Evolutionary conservation across 2,888 invertebrate species (phyloP), one percentile per base, ranked within the genome.

Genomic region (Ennomos erosarius): DNA sequence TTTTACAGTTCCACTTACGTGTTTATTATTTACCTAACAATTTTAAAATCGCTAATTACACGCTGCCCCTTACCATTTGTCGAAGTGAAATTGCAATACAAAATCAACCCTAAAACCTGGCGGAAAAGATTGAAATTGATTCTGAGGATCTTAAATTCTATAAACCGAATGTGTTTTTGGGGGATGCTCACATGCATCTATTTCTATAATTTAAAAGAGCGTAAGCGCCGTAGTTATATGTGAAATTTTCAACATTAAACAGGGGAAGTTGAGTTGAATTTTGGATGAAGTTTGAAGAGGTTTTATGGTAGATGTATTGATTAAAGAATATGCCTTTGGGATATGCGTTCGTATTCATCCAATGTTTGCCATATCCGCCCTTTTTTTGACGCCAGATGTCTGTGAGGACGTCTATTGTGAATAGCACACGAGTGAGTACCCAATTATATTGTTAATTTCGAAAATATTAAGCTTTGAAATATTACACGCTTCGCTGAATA

Each of bases 401-500:
- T 84, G 77, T 76, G 80, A 82, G 81, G 72, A 72, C 75, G 64
- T 62, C 73, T 78, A 82, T 88, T 88, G 86, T 88, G 73, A 60
- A 61, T 70, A 70, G 64, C 73, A 71, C 78, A 81, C 84, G 83
- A 81, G 78, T 80, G 87, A 86, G 81, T 90, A 85, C 90, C 90
- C 92, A 91, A 91, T 92, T 92, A 91, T 91, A 90, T 90, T 91
- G 91, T 92, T 91, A 92, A 92, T 92, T 90, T 90, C 81, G 78
- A 88, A 88, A 91, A 90, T 90, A 90, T 88, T 84, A 84, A 82
- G 81, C 85, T 79, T 87, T 87, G 89, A 88, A 90, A 90, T 87
- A 82, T 82, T 81, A 90, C 87, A 89, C 90, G 84, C 74, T 75
- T 77, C 74, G 68, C 57, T 69, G 78, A 83, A 91, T 90, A 92